Evolutionary conservation across 2,113 vertebrate species (phyloP), one percentile per base, ranked within the genome.

Genomic region (Menidia beryllina): DNA sequence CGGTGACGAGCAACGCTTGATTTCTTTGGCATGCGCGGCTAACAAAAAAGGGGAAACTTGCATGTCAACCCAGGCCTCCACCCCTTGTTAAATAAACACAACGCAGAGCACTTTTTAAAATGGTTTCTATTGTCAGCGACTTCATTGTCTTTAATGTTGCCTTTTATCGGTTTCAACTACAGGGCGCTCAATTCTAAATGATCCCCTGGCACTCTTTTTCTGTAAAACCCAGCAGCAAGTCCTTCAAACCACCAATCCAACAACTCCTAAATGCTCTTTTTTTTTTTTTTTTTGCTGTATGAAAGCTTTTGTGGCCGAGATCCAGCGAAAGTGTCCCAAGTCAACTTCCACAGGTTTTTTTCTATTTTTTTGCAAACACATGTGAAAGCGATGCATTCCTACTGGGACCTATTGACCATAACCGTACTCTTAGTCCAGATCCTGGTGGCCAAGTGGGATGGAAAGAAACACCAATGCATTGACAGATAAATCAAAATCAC

Each of bases 301-400:
- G 34, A 30, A 69, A 25, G 26, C 21, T 55, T 23, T 51, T 64
- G 49, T 20, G 21, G 30, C 23, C 21, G 36, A 27, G 10, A 41
- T 36, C 24, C 20, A 41, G 30, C 51, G 34, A 43, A 45, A 45
- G 17, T 15, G 34, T n/a, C 8, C 47, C 20, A 15, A 23, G 17
- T 53, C 52, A 48, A 14, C 3, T 21, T 58, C 26, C 47, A n/a
- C 45, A 15, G 39, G 54, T 15, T 50, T 51, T 14, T 23, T 13
- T 23, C 8, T 30, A 5, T 30, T 30, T 30, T 30, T 30, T 30
- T 34, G 30, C 30, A 34, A 23, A 38, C 75, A 79, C 39, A 77
- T 73, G 47, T 43, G 20, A 39, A 69, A 72, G 13, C 24, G 26
- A 69, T 70, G 21, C 14, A n/a, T 47, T 55, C 21, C 58, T 23